Evolutionary conservation across 2,888 invertebrate genomes (phyloP), one percentile per base, ranked within the genome.

Genomic region (Hemithea aestivaria): DNA sequence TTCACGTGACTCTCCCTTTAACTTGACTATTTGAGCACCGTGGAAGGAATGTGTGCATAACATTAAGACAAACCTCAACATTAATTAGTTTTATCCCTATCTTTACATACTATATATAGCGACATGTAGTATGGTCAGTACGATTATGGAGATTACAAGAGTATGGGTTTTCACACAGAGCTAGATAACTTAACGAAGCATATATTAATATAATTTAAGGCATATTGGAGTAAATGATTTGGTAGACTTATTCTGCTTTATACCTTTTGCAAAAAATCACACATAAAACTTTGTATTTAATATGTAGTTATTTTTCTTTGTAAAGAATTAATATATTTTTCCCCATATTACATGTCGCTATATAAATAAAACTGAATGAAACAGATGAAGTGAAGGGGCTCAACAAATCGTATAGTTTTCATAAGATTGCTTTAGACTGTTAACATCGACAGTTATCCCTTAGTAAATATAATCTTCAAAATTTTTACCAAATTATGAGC

Each of bases 11-110:
- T 12, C 27, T 23, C 20, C n/a, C 50, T 56, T 61, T 71, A 70
- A 66, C 58, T 53, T 62, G 61, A 68, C 66, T 72, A 71, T 72
- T 90, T 90, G 90, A 91, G 90, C 90, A 90, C 90, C 89, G 88
- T 90, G 90, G 90, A 90, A 90, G 90, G 90, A 91, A 90, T 90
- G 89, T 88, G 88, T 88, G 85, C 83, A 75, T 78, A 70, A 74
- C 68, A 76, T 70, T 74, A 59, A 66, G 59, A 63, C 56, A 58
- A 59, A 65, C 56, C 43, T 45, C 26, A 21, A 16, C 37, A 21
- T 31, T 26, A 21, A 20, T 23, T 33, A 16, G 33, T 10, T 3
- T 22, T 11, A 33, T 30, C 11, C 20, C 31, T 9, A n/a, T 27
- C 31, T 9, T 10, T 29, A 27, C 23, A 38, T 27, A 36, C 34